phyloP scores from a whole-genome alignment of 2,797 vertebrate genomes.

The Acipenser oxyrinchus region DNA sequence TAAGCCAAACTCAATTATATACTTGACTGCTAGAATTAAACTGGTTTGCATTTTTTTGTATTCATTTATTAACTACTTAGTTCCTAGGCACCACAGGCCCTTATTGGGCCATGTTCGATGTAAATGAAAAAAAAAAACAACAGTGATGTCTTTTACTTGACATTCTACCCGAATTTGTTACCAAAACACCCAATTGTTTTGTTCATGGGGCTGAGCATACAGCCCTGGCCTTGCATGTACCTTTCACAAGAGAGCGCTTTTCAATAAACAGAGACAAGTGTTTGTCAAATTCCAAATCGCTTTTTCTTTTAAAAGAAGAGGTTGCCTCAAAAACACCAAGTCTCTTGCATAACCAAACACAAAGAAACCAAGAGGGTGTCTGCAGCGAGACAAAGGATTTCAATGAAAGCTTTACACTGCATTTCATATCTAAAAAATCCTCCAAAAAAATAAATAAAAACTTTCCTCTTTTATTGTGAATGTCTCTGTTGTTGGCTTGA shows the following conservation, averaged over 20 bases:
- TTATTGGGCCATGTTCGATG: no score
- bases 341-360: background rate
- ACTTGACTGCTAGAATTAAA: slow-evolving; percentile 54
- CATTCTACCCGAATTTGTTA: no score
- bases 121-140: background rate
- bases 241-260: no score
- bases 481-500: background rate
- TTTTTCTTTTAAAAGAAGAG: background rate
- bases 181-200: no score
- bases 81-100: background rate
- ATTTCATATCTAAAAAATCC: slow-evolving; percentile 1
- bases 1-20: slow-evolving; percentile 65
- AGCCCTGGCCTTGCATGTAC: no score
- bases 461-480: background rate
- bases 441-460: background rate
- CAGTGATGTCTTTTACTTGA: background rate
- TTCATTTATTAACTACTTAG: slow-evolving; percentile 6
- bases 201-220: no score
- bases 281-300: no score
- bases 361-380: background rate
- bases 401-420: background rate
- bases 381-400: background rate
- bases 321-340: background rate
- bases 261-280: no score
- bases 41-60: slow-evolving; percentile 11